Evolutionary conservation across 2,797 vertebrate genomes (phyloP).

Genomic region (Xenentodon cancila): DNA sequence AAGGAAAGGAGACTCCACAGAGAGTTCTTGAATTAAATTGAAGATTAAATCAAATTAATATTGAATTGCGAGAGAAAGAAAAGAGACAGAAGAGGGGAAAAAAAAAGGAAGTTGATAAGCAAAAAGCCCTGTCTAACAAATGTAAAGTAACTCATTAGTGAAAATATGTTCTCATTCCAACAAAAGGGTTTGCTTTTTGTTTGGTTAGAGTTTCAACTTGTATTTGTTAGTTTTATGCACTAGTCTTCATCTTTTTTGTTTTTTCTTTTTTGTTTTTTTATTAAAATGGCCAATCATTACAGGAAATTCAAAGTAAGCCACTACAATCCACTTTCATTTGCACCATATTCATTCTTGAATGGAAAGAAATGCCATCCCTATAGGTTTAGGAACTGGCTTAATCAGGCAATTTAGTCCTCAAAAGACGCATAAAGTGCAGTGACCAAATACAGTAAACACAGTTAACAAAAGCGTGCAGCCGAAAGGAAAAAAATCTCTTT

Average conservation of each 20-base stretch:
- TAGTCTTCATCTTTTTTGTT: no score
- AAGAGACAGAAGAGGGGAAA: conserved; percentile 4
- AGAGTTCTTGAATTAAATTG: conserved; percentile 72
- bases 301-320: conserved; percentile 31
- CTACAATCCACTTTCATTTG: conserved; percentile 17
- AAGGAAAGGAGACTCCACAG: conserved; percentile 67
- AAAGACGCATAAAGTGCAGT: conserved; percentile 11
- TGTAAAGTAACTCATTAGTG: conserved; percentile 48
- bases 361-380: conserved; percentile 27
- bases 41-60: conserved; percentile 76
- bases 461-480: neutral
- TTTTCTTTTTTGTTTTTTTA: no score
- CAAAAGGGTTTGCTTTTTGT: conserved; percentile 9
- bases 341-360: conserved; percentile 11
- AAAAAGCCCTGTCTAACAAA: conserved; percentile 31
- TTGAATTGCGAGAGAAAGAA: conserved; percentile 57
- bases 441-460: neutral
- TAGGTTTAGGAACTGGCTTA: conserved; percentile 30
- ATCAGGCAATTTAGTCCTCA: conserved; percentile 13
- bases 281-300: conserved; percentile 28
- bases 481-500: neutral
- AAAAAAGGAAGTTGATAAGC: conserved; percentile 23
- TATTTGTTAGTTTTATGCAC: conserved; percentile 18
- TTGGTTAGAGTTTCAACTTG: conserved; percentile 17
- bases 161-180: conserved; percentile 25